Evolutionary conservation across 2,888 invertebrate genomes (phyloP).

Genomic region (Eristalinus aeneus): DNA sequence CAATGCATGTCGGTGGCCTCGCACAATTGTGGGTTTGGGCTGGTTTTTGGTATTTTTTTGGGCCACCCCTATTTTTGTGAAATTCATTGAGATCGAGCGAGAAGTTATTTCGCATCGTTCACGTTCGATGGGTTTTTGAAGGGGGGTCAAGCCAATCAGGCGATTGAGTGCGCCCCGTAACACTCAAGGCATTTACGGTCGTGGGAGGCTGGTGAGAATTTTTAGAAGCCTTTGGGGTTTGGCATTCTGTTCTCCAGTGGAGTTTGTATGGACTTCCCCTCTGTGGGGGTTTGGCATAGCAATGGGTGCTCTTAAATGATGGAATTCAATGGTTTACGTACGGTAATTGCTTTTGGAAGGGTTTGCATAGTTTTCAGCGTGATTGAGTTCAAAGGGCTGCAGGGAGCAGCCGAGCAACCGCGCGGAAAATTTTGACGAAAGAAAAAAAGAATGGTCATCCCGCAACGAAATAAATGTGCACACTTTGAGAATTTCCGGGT

Average conservation of each 20-base stretch:
- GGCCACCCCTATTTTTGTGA: neutral
- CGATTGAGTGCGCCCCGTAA: constrained; percentile 53
- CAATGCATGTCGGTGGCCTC: neutral
- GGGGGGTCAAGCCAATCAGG: constrained; percentile 57
- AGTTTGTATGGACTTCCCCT: neutral
- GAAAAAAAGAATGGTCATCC: no score
- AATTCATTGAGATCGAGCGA: constrained; percentile 18
- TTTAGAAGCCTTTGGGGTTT: neutral
- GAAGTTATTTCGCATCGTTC: constrained; percentile 59
- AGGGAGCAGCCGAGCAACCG: no score
- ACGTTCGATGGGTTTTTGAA: constrained; percentile 41
- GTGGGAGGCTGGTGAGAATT: neutral
- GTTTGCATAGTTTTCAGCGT: neutral
- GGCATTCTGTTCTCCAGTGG: neutral
- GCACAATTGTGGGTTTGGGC: neutral
- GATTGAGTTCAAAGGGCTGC: no score
- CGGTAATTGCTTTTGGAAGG: neutral
- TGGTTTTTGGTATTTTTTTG: neutral
- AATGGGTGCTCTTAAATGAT: neutral
- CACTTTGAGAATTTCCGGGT: no score
- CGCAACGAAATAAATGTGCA: no score
- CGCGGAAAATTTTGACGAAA: no score
- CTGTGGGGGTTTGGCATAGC: neutral
- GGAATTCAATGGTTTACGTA: neutral
- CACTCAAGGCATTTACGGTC: constrained; percentile 25